Base-by-base conservation (phyloP, 2,888 invertebrate genomes). In the Nephrotoma flavescens region DNA sequence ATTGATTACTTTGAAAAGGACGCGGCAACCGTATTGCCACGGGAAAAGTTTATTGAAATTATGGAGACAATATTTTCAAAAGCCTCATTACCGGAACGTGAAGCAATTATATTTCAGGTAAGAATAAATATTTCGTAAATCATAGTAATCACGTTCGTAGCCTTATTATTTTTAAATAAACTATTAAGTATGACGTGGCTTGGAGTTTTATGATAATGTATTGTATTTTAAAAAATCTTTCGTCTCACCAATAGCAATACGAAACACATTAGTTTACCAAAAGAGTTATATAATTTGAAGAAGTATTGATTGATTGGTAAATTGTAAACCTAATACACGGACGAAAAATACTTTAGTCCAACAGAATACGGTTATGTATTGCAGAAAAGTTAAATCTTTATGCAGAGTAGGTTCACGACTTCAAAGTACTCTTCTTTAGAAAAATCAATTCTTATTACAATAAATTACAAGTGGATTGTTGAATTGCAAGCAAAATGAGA, bases 101-200 rank as follows among this genome's bases (percentile, higher is more conserved):
- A 97, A 89, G 97, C 97, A 84, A 97, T 97, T 89, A 95, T 96
- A 87, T 97, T 97, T 92, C 97, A 97, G 94, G 97, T 97, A 92
- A 42, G 86, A 42, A n/a, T 6, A 52, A 15, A 31, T 31, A 31
- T 5, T 6, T 6, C 52, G 52, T 52, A 19, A n/a, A 57, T 52
- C n/a, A 15, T 45, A 86, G 19, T 57, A 86, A 44, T 44, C 86
- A 86, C 31, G 57, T 52, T 52, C 52, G 19, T 19, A 31, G 44
- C 4, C 12, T 52, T 11, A 11, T 45, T 45, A 11, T 45, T 45
- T 11, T 45, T 44, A 44, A 44, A 44, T 44, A 52, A 52, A 15
- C 15, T 52, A 52, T 52, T 45, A 9, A 52, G 12, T 15, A 45
- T 45, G 9, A 45, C 12, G 45, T n/a, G 52, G 52, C 15, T 19